A percentile compares a stretch with the other conserved stretches of the same genome.
Evolutionary conservation across 1,140 invertebrate genomes (phyloP).

Genomic region (Drosophila jambulina): DNA sequence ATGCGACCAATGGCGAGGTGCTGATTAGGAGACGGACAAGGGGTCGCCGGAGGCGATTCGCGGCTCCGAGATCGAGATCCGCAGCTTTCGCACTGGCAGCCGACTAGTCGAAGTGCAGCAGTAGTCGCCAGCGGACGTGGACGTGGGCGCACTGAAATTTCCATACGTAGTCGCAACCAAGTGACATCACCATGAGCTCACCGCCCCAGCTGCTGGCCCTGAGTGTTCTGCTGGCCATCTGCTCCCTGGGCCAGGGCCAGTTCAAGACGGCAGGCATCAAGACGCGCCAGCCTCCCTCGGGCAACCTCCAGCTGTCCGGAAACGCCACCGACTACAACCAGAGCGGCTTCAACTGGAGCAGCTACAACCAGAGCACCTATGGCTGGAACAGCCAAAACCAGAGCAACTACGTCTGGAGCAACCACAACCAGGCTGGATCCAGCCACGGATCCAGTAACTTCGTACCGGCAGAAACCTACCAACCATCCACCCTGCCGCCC

Average conservation of each 20-base stretch:
- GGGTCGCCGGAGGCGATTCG: conserved; percentile 42
- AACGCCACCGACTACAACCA: conserved; percentile 47
- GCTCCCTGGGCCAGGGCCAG: conserved; percentile 48
- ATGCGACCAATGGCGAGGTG: conserved; percentile 49
- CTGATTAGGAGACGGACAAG: conserved; percentile 56
- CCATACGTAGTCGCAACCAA: conserved; percentile 14
- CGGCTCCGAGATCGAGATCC: conserved; percentile 28
- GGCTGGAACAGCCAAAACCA: conserved; percentile 31
- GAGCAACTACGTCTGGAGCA: conserved; percentile 27
- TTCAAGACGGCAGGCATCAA: conserved; percentile 81
- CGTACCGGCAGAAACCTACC: conserved; percentile 71
- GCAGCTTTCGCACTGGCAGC: conserved; percentile 21
- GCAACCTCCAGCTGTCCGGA: conserved; percentile 54
- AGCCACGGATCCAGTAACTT: conserved; percentile 44
- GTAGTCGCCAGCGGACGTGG: conserved; percentile 59
- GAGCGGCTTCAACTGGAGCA: conserved; percentile 20
- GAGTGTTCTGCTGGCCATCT: conserved; percentile 33
- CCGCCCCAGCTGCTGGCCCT: conserved; percentile 27
- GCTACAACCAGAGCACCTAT: conserved; percentile 30
- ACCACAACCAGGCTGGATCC: conserved; percentile 21
- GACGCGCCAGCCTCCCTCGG: conserved; percentile 67
- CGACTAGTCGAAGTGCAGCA: conserved; percentile 72
- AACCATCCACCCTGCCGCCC: conserved; percentile 30
- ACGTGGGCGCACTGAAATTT: conserved; percentile 15
- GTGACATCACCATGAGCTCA: conserved; percentile 64